Conservation (phyloP, 2,113 vertebrate species). For the Poecilia latipinna region DNA sequence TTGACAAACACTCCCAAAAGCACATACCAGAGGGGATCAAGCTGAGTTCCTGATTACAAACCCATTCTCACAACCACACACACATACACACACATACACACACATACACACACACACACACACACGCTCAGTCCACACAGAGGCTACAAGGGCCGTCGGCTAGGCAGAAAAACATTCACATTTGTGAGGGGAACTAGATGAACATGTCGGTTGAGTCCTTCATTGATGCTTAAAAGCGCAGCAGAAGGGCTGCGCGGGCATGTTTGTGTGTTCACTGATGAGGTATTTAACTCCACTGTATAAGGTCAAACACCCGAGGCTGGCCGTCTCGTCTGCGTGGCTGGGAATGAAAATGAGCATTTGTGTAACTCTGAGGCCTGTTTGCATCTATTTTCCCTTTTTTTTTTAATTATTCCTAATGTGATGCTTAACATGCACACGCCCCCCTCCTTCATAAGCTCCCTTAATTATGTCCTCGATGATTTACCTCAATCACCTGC, state of each 20-base stretch:
- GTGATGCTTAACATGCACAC: slow-evolving; percentile 51
- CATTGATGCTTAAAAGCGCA: slow-evolving; percentile 66
- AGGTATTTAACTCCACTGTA: slow-evolving; percentile 78
- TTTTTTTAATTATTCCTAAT: slow-evolving; percentile 41
- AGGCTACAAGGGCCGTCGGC: slow-evolving; percentile 54
- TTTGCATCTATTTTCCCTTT: slow-evolving; percentile 41
- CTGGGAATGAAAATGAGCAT: slow-evolving; percentile 69
- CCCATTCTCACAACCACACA: slow-evolving; percentile 41
- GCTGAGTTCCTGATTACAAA: slow-evolving; percentile 63
- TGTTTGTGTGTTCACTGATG: slow-evolving; percentile 42
- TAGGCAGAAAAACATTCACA: slow-evolving; percentile 65
- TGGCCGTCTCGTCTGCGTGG: slow-evolving; percentile 59
- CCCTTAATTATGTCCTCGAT: slow-evolving; percentile 84
- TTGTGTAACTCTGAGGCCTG: slow-evolving; percentile 64
- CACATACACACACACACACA: slow-evolving; percentile 24
- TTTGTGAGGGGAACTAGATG: slow-evolving; percentile 68
- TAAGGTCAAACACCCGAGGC: slow-evolving; percentile 77
- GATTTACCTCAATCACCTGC: slow-evolving; percentile 78
- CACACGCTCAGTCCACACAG: slow-evolving; percentile 26
- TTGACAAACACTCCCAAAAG: slow-evolving; percentile 72
- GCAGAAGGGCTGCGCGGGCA: slow-evolving; percentile 45
- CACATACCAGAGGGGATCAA: slow-evolving; percentile 80
- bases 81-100: slow-evolving; percentile 32
- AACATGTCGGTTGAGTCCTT: slow-evolving; percentile 76
- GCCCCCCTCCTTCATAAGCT: slow-evolving; percentile 73